Evolutionary conservation across 2,113 vertebrate species (phyloP).

Genomic region (Centropristis striata): DNA sequence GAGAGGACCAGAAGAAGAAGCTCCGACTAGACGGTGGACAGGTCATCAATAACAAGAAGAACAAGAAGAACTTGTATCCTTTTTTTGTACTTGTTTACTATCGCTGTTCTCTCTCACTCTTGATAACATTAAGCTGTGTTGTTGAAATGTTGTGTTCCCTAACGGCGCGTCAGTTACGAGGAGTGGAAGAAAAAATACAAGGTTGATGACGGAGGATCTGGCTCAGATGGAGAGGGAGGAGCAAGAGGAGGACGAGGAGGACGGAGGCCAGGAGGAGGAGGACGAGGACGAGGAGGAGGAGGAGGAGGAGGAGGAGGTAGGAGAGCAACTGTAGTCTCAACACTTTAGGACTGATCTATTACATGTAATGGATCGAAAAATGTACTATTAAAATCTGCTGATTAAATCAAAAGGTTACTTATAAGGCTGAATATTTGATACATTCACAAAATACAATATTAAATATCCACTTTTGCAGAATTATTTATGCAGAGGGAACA

Average conservation of each 20-base stretch:
- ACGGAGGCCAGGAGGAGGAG: constrained; percentile 53
- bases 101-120: background rate
- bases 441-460: background rate
- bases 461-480: background rate
- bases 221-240: constrained; percentile 81
- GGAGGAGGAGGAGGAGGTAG: constrained; percentile 57
- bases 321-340: background rate
- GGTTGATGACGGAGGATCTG: constrained; percentile 88
- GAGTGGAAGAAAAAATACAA: constrained; percentile 98
- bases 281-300: constrained; percentile 60
- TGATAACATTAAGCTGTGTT: background rate
- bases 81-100: background rate
- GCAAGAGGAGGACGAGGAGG: constrained; percentile 58
- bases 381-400: no score
- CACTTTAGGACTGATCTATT: background rate
- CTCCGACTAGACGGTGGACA: constrained; percentile 90
- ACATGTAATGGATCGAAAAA: background rate
- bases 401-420: background rate
- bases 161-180: constrained; percentile 89
- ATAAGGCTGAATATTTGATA: background rate
- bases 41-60: constrained; percentile 90
- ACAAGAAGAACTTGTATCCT: constrained; percentile 97
- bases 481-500: background rate
- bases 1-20: constrained; percentile 93
- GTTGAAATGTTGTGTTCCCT: constrained; percentile 70